These are phyloP conservation scores for Syrmaticus mikado DNA, from an alignment of 2,113 vertebrate species.

Conservation along the genomic window DNA sequence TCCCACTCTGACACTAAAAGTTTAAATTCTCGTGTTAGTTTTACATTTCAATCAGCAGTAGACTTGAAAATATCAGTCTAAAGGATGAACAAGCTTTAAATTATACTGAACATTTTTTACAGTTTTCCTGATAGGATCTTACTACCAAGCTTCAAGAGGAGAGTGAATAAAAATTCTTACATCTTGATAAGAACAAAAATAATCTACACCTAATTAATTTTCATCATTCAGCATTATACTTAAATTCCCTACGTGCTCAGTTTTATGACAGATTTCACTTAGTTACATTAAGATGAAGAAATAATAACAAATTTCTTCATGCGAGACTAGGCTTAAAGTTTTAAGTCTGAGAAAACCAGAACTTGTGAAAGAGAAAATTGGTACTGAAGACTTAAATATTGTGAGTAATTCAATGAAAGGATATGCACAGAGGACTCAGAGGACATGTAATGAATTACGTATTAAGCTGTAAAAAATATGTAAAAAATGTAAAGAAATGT, in stretches of 20 bases:
- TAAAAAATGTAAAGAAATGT: no score
- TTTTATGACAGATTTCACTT: background rate
- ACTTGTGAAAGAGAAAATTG: background rate
- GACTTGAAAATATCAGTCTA: background rate
- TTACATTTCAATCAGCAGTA: background rate
- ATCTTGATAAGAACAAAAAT: background rate
- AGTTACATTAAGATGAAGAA: background rate
- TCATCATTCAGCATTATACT: background rate
- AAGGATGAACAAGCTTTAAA: background rate
- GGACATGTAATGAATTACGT: background rate
- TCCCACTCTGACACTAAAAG: background rate
- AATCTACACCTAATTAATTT: background rate
- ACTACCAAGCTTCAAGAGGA: background rate
- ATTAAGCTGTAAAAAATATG: no score
- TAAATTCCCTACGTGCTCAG: background rate
- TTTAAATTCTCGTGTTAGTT: background rate
- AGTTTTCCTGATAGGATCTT: background rate
- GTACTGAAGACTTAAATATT: background rate
- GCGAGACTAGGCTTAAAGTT: background rate
- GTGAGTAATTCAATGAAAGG: background rate
- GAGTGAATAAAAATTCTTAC: background rate
- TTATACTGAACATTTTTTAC: background rate
- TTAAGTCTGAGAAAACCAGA: background rate
- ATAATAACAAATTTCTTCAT: background rate
- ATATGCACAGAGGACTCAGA: background rate